Conservation (phyloP, 2,113 vertebrate genomes). For the Siniperca chuatsi region DNA sequence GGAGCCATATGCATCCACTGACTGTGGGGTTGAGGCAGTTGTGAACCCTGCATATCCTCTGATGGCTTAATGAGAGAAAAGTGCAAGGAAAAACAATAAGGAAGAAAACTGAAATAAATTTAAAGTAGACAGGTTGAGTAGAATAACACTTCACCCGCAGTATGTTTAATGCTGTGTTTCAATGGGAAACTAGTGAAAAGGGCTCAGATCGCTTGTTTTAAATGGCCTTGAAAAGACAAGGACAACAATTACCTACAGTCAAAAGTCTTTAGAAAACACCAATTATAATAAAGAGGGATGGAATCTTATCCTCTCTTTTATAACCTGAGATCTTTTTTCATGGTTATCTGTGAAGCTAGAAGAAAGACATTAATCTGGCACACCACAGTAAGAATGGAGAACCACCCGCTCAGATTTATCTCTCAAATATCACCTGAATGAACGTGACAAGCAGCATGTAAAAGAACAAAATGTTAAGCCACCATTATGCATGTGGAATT, state of each 20-base stretch:
- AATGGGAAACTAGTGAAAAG: constrained; percentile 30
- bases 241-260: constrained; percentile 31
- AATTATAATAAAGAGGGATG: constrained; percentile 41
- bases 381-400: constrained; percentile 13
- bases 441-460: constrained; percentile 16
- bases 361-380: constrained; percentile 35
- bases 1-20: constrained; percentile 79
- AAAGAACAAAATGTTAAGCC: constrained; percentile 5
- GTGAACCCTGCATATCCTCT: constrained; percentile 54
- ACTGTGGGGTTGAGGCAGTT: constrained; percentile 56
- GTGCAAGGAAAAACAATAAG: constrained; percentile 64
- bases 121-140: constrained; percentile 47
- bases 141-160: constrained; percentile 25
- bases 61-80: constrained; percentile 73
- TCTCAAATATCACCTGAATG: constrained; percentile 35
- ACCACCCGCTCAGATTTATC: constrained; percentile 10
- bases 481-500: constrained; percentile 14
- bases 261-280: constrained; percentile 45
- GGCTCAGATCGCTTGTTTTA: constrained; percentile 36
- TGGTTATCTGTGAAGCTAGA: constrained; percentile 31
- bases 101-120: constrained; percentile 65
- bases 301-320: constrained; percentile 42
- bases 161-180: constrained; percentile 33
- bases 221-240: constrained; percentile 36
- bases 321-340: constrained; percentile 33